Evolutionary conservation across 2,888 invertebrate genomes (phyloP).

Genomic region (Cynaeus angustus): DNA sequence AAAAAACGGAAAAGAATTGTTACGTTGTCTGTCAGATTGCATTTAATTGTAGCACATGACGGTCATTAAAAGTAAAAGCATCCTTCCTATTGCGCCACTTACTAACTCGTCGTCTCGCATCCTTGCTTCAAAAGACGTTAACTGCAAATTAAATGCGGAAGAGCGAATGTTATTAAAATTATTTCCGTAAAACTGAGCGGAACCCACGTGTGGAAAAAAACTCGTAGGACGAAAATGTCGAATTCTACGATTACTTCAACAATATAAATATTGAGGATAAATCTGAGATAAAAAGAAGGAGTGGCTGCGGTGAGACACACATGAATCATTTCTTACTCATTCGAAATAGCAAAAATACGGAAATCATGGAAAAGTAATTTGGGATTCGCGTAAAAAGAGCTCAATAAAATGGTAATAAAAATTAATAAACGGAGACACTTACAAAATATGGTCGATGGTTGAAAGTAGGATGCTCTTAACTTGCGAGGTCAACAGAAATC

Average conservation of each 20-base stretch:
- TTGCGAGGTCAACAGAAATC: slow-evolving; percentile 27
- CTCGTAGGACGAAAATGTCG: too few species aligned
- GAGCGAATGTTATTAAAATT: neutral
- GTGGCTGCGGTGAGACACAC: slow-evolving; percentile 20
- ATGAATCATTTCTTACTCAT: slow-evolving; percentile 28
- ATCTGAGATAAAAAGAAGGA: slow-evolving; percentile 23
- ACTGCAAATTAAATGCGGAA: slow-evolving; percentile 21
- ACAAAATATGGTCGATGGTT: slow-evolving; percentile 23
- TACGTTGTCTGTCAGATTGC: slow-evolving; percentile 17
- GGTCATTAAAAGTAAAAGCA: slow-evolving; percentile 42
- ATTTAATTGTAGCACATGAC: slow-evolving; percentile 20
- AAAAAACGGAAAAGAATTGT: slow-evolving; percentile 6
- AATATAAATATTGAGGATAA: slow-evolving; percentile 10
- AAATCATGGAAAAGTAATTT: neutral
- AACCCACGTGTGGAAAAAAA: too few species aligned
- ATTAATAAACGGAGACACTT: slow-evolving; percentile 21
- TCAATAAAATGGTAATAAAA: neutral
- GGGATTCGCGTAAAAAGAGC: neutral
- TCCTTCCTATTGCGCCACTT: slow-evolving; percentile 36
- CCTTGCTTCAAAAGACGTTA: slow-evolving; percentile 33
- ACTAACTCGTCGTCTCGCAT: slow-evolving; percentile 30
- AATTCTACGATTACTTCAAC: slow-evolving; percentile 6
- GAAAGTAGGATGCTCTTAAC: slow-evolving; percentile 12
- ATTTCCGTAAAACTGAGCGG: neutral
- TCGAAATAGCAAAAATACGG: slow-evolving; percentile 7